These are phyloP conservation scores for Caenorhabditis elegans DNA, from an alignment of 1,140 invertebrate genomes.

Conservation along the genomic window WBcel235 BX284606.5:16556501-16557000, in stretches of 20 bases:
- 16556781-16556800: too few relatives aligned
- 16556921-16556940: slow-evolving; percentile 7
- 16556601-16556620: slow-evolving; percentile 11
- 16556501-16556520: too few relatives aligned
- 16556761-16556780: neutral
- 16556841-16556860: neutral
- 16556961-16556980: neutral
- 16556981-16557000: slow-evolving; percentile 21
- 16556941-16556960: slow-evolving; percentile 23
- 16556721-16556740: neutral
- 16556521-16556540: too few relatives aligned
- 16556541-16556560: too few relatives aligned
- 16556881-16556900: neutral
- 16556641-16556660: too few relatives aligned
- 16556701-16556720: neutral
- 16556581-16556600: neutral
- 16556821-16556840: neutral
- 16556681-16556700: slow-evolving; percentile 5
- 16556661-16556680: neutral
- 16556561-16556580: neutral
- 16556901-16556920: neutral
- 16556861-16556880: neutral
- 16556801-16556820: too few relatives aligned
- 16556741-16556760: neutral
- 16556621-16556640: neutral